These are phyloP conservation scores for Callithrix jacchus DNA, from an alignment of 2,113 vertebrate genomes.

Conservation along the genomic window DNA sequence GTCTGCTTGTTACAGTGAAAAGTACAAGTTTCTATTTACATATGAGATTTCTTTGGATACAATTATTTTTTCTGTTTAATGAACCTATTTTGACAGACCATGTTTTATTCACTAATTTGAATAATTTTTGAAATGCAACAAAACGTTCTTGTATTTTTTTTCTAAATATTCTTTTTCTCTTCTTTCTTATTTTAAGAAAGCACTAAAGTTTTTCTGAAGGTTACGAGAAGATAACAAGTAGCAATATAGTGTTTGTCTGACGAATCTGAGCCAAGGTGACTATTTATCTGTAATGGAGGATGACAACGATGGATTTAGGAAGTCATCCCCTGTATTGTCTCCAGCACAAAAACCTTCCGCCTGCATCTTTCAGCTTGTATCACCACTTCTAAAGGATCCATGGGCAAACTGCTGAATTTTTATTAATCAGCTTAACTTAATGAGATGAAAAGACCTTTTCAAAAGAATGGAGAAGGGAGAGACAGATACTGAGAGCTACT, in stretches of 20 bases:
- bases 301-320: slow-evolving; percentile 91
- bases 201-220: slow-evolving; percentile 68
- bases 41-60: background rate
- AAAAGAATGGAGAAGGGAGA: slow-evolving; percentile 74
- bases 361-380: slow-evolving; percentile 85
- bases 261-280: slow-evolving; percentile 82
- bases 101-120: slow-evolving; percentile 68
- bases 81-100: background rate
- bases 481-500: slow-evolving; percentile 40
- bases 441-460: slow-evolving; percentile 94
- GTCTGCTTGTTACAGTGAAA: background rate
- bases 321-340: slow-evolving; percentile 90
- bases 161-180: slow-evolving; percentile 10
- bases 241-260: slow-evolving; percentile 72
- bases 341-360: slow-evolving; percentile 91
- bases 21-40: background rate
- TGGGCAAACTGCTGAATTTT: slow-evolving; percentile 91
- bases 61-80: slow-evolving; percentile 16
- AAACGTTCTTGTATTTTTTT: slow-evolving; percentile 62
- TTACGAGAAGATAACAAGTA: slow-evolving; percentile 77
- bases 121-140: slow-evolving; percentile 70
- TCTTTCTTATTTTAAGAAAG: slow-evolving; percentile 37
- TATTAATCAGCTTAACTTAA: slow-evolving; percentile 98
- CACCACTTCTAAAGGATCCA: slow-evolving; percentile 83
- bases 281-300: slow-evolving; percentile 81